phyloP scores from a whole-genome alignment of 1,140 invertebrate genomes.

The Fopius arisanus region DNA sequence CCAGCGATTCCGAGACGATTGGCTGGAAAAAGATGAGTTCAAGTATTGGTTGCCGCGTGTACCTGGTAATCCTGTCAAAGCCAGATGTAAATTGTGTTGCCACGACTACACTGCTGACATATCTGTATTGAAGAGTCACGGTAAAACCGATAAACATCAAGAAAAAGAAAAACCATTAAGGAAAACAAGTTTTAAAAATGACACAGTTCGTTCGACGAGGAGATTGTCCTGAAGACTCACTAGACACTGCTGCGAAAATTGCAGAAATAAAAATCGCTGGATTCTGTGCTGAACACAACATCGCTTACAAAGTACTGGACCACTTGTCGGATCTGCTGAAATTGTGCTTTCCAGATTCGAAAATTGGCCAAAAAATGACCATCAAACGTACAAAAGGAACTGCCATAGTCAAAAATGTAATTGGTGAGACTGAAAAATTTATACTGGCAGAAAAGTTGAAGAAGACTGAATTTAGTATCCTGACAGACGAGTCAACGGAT shows the following conservation, averaged over 20 bases:
- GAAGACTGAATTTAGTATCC: conserved; percentile 34
- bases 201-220: background rate
- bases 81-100: background rate
- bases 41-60: background rate
- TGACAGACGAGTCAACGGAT: conserved; percentile 44
- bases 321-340: conserved; percentile 26
- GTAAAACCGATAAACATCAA: background rate
- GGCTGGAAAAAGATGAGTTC: background rate
- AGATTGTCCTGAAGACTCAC: background rate
- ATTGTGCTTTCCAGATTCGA: conserved; percentile 30
- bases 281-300: conserved; percentile 31
- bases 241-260: conserved; percentile 8
- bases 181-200: background rate
- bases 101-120: background rate
- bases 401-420: conserved; percentile 37
- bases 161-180: background rate
- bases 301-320: conserved; percentile 14
- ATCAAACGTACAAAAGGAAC: conserved; percentile 30
- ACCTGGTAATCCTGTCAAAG: background rate
- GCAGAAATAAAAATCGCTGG: conserved; percentile 31
- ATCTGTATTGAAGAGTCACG: background rate
- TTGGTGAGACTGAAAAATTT: conserved; percentile 35
- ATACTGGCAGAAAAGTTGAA: conserved; percentile 33
- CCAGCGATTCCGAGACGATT: background rate
- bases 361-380: conserved; percentile 26